Percentiles rank a stretch among this genome's conserved stretches.
Evolutionary conservation across 2,113 vertebrate genomes (phyloP).

Genomic region (Pseudorhombus dupliciocellatus): DNA sequence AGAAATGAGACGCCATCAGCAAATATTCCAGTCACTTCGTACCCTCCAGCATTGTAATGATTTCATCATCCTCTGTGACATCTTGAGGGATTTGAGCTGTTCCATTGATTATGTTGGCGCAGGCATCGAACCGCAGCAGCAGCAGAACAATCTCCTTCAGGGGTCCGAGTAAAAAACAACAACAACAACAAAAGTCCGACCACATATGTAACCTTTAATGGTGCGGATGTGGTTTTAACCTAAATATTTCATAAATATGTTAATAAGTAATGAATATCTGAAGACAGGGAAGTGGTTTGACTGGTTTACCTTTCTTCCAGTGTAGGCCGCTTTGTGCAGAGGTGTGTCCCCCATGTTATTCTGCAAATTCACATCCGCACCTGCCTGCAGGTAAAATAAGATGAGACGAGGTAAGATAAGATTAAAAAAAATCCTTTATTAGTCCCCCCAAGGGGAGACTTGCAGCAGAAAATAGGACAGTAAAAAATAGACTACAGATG

Average conservation of each 20-base stretch:
- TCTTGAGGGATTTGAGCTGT: slow-evolving; percentile 89
- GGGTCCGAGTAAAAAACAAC: background rate
- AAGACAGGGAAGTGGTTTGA: background rate
- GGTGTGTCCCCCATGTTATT: slow-evolving; percentile 92
- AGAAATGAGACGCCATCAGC: slow-evolving; percentile 41
- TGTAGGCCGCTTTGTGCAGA: slow-evolving; percentile 88
- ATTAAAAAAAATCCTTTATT: background rate
- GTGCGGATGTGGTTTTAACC: no score
- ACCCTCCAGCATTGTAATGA: slow-evolving; percentile 94
- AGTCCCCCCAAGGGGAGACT: slow-evolving; percentile 4
- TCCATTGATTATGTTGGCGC: slow-evolving; percentile 88
- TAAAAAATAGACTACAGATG: no score
- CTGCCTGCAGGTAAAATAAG: slow-evolving; percentile 88
- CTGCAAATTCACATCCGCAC: slow-evolving; percentile 86
- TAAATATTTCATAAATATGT: no score
- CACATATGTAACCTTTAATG: background rate
- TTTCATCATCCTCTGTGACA: slow-evolving; percentile 91
- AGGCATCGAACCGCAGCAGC: slow-evolving; percentile 87
- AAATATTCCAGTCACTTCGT: slow-evolving; percentile 70
- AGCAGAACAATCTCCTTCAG: slow-evolving; percentile 90
- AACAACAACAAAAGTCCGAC: background rate
- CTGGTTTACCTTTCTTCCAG: slow-evolving; percentile 87
- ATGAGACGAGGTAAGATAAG: background rate
- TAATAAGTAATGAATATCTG: no score
- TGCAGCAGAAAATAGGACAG: slow-evolving; percentile 2